Percentiles rank a stretch among this genome's conserved stretches.
Conservation (phyloP, 2,797 vertebrate genomes). For the Peromyscus nudipes region DNA sequence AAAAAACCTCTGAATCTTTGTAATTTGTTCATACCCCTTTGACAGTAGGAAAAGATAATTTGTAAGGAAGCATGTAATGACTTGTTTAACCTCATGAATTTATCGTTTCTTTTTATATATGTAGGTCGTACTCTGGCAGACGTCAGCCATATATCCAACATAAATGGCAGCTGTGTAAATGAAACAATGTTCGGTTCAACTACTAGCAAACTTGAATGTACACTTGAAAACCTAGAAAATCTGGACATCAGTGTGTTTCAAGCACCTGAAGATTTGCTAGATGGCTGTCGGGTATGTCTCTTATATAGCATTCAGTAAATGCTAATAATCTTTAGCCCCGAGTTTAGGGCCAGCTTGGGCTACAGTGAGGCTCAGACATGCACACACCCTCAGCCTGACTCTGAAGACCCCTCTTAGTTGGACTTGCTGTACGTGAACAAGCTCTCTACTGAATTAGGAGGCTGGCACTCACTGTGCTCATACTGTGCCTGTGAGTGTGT, state of each 20-base stretch:
- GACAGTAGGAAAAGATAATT: slow-evolving; percentile 15
- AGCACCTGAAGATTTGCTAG: slow-evolving; percentile 94
- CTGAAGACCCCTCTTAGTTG: neutral
- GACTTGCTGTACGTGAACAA: neutral
- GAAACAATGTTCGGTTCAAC: slow-evolving; percentile 92
- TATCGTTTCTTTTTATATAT: slow-evolving; percentile 65
- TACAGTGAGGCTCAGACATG: neutral
- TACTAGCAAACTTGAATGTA: slow-evolving; percentile 90
- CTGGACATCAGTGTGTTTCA: slow-evolving; percentile 93
- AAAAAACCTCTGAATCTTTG: slow-evolving; percentile 25
- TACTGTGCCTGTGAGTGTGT: neutral
- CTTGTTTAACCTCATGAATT: slow-evolving; percentile 64
- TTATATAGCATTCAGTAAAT: neutral
- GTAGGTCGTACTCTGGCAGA: slow-evolving; percentile 91
- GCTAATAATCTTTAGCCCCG: neutral
- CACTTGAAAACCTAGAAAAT: slow-evolving; percentile 91
- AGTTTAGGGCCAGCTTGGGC: neutral
- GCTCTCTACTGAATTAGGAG: neutral
- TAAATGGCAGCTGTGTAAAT: slow-evolving; percentile 91
- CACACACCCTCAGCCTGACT: neutral
- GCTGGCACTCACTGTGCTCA: neutral
- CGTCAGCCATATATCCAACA: slow-evolving; percentile 96
- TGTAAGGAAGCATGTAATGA: neutral
- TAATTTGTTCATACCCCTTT: neutral
- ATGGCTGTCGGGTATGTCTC: slow-evolving; percentile 95